Conservation (phyloP, 2,113 vertebrate species). For the Channa argus region DNA sequence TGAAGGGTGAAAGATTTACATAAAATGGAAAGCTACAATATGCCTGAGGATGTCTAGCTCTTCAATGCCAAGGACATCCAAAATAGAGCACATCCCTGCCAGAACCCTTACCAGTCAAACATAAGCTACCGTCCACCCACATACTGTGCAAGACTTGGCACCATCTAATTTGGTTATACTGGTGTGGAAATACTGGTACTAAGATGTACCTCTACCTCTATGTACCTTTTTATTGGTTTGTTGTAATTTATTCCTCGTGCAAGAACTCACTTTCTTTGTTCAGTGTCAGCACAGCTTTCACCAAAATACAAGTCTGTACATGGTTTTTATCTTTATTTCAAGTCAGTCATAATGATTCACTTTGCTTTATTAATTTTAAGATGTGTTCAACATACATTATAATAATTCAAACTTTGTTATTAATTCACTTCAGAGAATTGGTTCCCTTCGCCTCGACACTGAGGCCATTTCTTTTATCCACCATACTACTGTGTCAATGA, state of each 20-base stretch:
- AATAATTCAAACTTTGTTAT: neutral
- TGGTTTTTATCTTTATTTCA: neutral
- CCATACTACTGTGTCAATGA: neutral
- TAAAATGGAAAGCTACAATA: conserved; percentile 1
- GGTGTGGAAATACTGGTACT: neutral
- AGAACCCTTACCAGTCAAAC: conserved; percentile 37
- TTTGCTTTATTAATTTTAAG: neutral
- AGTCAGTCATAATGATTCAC: neutral
- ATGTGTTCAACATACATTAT: neutral
- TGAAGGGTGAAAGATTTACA: too few relatives aligned
- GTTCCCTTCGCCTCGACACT: neutral
- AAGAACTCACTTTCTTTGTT: neutral
- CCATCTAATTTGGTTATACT: conserved; percentile 12
- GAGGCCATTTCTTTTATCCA: neutral
- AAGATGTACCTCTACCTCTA: neutral
- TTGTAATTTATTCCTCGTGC: neutral
- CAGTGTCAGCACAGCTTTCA: neutral
- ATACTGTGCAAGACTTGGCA: conserved; percentile 19
- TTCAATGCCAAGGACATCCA: conserved; percentile 34
- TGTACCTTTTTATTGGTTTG: neutral
- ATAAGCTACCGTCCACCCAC: conserved; percentile 48
- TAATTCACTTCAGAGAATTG: too few relatives aligned
- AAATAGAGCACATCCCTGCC: conserved; percentile 39
- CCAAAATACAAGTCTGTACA: neutral
- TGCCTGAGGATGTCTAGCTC: neutral